Conservation (phyloP, 2,888 invertebrate genomes). For the Trachelus tabidus region DNA sequence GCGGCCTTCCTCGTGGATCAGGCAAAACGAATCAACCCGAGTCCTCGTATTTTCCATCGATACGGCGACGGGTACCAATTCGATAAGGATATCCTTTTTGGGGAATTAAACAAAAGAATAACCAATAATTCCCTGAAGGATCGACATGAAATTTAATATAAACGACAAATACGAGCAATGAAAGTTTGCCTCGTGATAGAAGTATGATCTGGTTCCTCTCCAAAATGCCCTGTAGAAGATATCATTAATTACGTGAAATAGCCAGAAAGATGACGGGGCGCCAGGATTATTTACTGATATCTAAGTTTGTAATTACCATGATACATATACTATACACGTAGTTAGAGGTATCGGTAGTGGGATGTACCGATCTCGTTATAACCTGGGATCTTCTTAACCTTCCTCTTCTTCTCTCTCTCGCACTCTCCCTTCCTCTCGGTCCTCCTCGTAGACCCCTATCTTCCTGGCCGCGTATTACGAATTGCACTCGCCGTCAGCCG, state of each 20-base stretch:
- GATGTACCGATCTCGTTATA: slow-evolving; percentile 51
- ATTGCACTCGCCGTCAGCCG: slow-evolving; percentile 56
- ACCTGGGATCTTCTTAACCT: slow-evolving; percentile 37
- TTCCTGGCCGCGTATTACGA: slow-evolving; percentile 48
- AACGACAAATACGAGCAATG: neutral
- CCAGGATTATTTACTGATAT: slow-evolving; percentile 57
- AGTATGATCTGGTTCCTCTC: neutral
- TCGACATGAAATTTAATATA: neutral
- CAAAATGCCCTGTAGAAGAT: neutral
- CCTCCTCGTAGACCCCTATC: slow-evolving; percentile 34
- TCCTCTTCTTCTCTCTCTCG: slow-evolving; percentile 30
- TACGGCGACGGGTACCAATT: neutral
- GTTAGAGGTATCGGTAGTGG: slow-evolving; percentile 11
- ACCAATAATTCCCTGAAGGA: neutral
- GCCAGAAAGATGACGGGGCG: slow-evolving; percentile 19
- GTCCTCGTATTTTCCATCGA: slow-evolving; percentile 1
- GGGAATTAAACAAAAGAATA: neutral
- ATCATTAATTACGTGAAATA: neutral
- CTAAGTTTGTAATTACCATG: slow-evolving; percentile 62
- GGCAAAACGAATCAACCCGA: slow-evolving; percentile 47
- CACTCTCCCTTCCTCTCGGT: slow-evolving; percentile 21
- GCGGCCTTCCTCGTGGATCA: slow-evolving; percentile 36
- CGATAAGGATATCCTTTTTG: neutral
- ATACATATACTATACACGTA: slow-evolving; percentile 20
- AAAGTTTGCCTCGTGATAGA: neutral